Evolutionary conservation across 2,888 invertebrate species (phyloP), one percentile per base, ranked within the genome.

Genomic region (Calephelis perditalis): DNA sequence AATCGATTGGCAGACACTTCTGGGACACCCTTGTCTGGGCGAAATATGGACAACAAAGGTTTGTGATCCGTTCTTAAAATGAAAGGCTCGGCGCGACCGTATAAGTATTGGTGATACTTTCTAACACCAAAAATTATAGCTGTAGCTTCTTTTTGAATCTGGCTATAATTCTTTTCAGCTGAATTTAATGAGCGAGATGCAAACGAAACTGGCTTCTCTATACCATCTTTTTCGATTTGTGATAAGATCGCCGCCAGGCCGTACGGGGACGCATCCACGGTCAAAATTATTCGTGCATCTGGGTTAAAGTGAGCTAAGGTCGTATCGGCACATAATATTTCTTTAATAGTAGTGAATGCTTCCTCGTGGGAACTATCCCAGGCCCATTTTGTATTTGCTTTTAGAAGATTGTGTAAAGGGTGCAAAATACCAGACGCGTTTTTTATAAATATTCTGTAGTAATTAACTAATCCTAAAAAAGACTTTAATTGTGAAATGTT

Each of bases 1-100:
- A 71, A 45, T 1, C 73, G 58, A 49, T 71, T 73, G 1, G 70
- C 71, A 0, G 71, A 66, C 1, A 73, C 64, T 47, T 71, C 37
- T 37, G 37, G 37, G 37, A 37, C 37, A 11, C 46, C 46, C n/a
- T 12, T 47, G n/a, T 12, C 46, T n/a, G 46, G 46, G 5, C 46
- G 46, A 12, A 5, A 37, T 37, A 37, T 37, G 7, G 37, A 37
- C 7, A 37, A 37, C 37, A 37, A 7, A 37, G 37, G 37, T 7
- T 37, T 37, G 37, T 37, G 37, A 37, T 37, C 37, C 37, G 37
- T 37, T 5, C 68, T 59, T 35, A 71, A 62, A 7, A 66, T 59
- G 56, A 70, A 70, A 0, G 68, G 69, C 26, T 54, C 62, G 1
- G 58, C 61, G 9, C 67, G 56, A 7, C 67, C 69, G 49, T 68